Base-by-base conservation (phyloP, 2,888 invertebrate species). In the Lucinisca nassula region DNA sequence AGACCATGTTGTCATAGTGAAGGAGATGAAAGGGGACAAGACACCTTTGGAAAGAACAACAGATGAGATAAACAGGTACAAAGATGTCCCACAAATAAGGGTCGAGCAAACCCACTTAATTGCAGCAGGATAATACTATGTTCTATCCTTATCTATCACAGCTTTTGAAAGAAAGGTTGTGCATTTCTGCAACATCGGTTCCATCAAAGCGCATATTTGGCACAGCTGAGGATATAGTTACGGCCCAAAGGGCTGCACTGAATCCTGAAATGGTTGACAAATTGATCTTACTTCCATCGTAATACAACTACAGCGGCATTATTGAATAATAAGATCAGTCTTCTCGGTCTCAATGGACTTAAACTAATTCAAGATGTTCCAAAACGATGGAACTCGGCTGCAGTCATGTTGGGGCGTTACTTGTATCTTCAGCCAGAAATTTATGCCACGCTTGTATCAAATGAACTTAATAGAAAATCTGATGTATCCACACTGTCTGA, bases 151-250 rank as follows among this genome's bases (percentile, higher is more conserved):
- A 55, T 55, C 55, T 55, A 6, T 55, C 55, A 21, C 14, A 55
- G 14, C 55, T 55, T 12, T 8, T 55, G 12, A 55, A 55, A n/a
- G 14, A 12, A n/a, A 12, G 55, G 24, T n/a, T 70, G 32, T 70
- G 70, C 24, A 70, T 70, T n/a, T 30, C 70, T 70, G 70, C 70
- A 10, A 70, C 70, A 32, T 70, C 70, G 8, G 70, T 70, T 6
- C 32, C 70, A 10, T 70, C 70, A 17, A 30, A 70, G n/a, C 12
- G 70, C 4, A 24, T 70, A 4, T 70, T 70, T 70, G 27, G 70
- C 37, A 70, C 70, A 35, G 70, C 70, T 17, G 70, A 30, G 32
- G 27, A 70, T 30, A 70, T 70, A 6, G 70, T 70, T 37, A 70
- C 30, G 6, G 37, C 35, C 24, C 70, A 70, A 30, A 70, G 70